These are phyloP conservation scores for Orcinus orca DNA, from an alignment of 2,113 vertebrate species.

Conservation along the genomic window DNA sequence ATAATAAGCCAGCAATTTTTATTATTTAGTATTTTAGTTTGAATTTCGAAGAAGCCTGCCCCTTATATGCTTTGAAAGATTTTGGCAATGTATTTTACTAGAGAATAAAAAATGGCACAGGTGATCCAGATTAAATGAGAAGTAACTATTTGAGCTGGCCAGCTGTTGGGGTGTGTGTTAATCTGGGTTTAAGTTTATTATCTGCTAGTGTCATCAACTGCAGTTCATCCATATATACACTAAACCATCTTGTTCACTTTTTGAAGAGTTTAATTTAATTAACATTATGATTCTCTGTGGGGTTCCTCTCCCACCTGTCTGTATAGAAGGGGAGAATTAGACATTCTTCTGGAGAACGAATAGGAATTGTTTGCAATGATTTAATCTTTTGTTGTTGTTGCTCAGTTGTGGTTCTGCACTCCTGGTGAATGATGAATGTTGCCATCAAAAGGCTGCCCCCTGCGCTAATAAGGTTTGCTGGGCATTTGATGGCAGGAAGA, in stretches of 20 bases:
- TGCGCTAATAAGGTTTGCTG: background rate
- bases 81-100: slow-evolving; percentile 45
- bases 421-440: slow-evolving; percentile 66
- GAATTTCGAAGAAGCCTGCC: slow-evolving; percentile 52
- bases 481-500: slow-evolving; percentile 46
- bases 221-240: slow-evolving; percentile 16
- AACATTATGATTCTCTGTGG: background rate
- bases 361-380: slow-evolving; percentile 59
- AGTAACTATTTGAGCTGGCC: slow-evolving; percentile 26
- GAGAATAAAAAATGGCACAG: slow-evolving; percentile 41
- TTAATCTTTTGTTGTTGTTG: slow-evolving; percentile 35
- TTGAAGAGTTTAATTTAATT: slow-evolving; percentile 60
- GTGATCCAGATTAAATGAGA: slow-evolving; percentile 42
- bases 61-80: slow-evolving; percentile 61
- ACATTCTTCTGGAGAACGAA: slow-evolving; percentile 64
- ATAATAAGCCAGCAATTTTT: slow-evolving; percentile 58
- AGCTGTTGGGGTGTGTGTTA: background rate
- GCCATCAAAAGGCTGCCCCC: slow-evolving; percentile 4
- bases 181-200: slow-evolving; percentile 35
- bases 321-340: slow-evolving; percentile 49
- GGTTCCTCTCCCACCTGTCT: slow-evolving; percentile 33
- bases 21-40: slow-evolving; percentile 68
- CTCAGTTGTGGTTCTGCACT: slow-evolving; percentile 57
- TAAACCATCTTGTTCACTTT: slow-evolving; percentile 43
- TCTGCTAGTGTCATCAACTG: slow-evolving; percentile 1